Evolutionary conservation across 2,797 vertebrate genomes (phyloP).

Genomic region (Calcarius lapponicus): DNA sequence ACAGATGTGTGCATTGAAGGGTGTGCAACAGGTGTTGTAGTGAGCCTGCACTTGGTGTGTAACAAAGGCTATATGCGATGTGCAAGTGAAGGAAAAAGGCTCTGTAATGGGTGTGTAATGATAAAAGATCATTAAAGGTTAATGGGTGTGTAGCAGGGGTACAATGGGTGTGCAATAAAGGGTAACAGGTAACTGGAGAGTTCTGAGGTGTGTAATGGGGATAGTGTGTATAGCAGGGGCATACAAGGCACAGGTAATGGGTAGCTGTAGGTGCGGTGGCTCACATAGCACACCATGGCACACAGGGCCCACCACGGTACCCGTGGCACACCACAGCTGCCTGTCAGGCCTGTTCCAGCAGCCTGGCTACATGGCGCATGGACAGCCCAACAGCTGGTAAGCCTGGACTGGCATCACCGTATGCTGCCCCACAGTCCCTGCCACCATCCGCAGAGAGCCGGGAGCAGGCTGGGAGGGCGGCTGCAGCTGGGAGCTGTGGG

Average conservation of each 20-base stretch:
- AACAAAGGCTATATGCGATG: not conserved
- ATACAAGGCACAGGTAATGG: not conserved
- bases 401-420: not conserved
- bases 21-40: not conserved
- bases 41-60: not conserved
- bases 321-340: not conserved
- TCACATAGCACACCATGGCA: too few relatives aligned
- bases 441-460: not conserved
- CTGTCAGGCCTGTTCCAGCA: not conserved
- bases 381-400: not conserved
- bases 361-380: fast-evolving
- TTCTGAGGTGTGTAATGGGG: too few relatives aligned
- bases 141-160: not conserved
- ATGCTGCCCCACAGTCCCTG: not conserved
- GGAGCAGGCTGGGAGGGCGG: not conserved
- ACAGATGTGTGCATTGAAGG: not conserved
- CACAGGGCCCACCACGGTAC: not conserved
- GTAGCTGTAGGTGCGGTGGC: not conserved
- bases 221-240: not conserved
- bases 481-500: not conserved
- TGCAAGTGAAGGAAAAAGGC: not conserved
- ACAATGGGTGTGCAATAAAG: not conserved
- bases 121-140: not conserved
- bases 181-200: not conserved
- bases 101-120: not conserved